Evolutionary conservation across 2,113 vertebrate species (phyloP), one percentile per base, ranked within the genome.

Genomic region (Stigmatopora nigra): DNA sequence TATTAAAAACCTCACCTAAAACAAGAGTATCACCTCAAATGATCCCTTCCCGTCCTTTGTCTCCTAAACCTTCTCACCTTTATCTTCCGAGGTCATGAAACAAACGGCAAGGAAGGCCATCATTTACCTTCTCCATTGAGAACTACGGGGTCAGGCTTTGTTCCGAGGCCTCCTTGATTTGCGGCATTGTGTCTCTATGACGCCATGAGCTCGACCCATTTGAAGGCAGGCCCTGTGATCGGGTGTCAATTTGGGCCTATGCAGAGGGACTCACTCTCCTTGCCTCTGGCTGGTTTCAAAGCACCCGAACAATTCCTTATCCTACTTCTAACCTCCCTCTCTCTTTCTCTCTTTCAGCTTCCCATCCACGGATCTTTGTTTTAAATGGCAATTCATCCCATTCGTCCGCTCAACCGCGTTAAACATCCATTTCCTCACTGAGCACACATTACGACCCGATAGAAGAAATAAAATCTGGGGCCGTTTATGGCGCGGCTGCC

Each of bases 361-460:
- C 69, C 85, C 79, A 82, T 75, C 78, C 81, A 83, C 67, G 73
- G 78, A 78, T 80, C 86, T 86, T 85, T 84, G 86, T 87, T 87
- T 89, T 84, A 88, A 90, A 89, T 81, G 86, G 82, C 85, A 86
- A 85, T 87, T 86, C 79, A 85, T 89, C 82, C 84, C 71, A 70
- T 75, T 79, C 78, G 73, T 75, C 80, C 62, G 76, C 83, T 83
- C 85, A 68, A 82, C 76, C 84, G 80, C 82, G 82, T 90, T 87
- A 85, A 88, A 88, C 89, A 87, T 88, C 84, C 81, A 88, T 88
- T 89, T 88, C 85, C 85, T 87, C 80, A 69, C 80, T 67, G 78
- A 87, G 84, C 84, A 83, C 82, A 87, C 84, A 86, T 89, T 88
- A 90, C 74, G 84, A 89, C 80, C 84, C 77, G 80, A 86, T 84